These are phyloP conservation scores for Leptoclinus maculatus DNA, from an alignment of 2,797 vertebrate genomes.

Conservation along the genomic window DNA sequence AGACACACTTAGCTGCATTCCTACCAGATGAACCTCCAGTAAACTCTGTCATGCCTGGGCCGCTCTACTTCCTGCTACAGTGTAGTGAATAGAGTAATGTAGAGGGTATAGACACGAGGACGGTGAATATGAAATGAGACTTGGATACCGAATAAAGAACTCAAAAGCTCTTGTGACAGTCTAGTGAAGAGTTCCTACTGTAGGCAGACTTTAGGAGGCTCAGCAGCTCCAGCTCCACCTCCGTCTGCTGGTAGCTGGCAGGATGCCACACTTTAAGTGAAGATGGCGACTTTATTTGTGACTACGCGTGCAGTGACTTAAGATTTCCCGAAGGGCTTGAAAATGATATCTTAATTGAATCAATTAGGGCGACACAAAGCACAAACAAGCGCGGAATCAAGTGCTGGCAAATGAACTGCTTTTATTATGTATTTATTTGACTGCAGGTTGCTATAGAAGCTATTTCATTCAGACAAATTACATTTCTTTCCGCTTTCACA, in stretches of 20 bases:
- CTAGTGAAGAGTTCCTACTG: slow-evolving; percentile 7
- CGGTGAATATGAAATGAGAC: slow-evolving; percentile 13
- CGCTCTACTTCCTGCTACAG: neutral
- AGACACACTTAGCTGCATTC: neutral
- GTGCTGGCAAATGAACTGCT: slow-evolving; percentile 24
- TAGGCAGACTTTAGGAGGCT: slow-evolving; percentile 24
- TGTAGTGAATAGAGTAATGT: neutral
- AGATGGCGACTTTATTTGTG: slow-evolving; percentile 49
- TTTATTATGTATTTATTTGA: neutral
- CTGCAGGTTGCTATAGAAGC: slow-evolving; percentile 6
- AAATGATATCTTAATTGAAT: slow-evolving; percentile 70
- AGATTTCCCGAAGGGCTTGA: slow-evolving; percentile 36
- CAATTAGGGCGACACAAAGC: slow-evolving; percentile 48
- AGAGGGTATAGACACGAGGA: neutral
- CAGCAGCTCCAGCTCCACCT: slow-evolving; percentile 44
- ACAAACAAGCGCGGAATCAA: slow-evolving; percentile 45
- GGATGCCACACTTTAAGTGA: slow-evolving; percentile 40
- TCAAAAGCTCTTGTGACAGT: slow-evolving; percentile 22
- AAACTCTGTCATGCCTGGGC: neutral
- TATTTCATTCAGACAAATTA: slow-evolving; percentile 24
- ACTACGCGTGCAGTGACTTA: slow-evolving; percentile 17
- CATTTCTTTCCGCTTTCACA: slow-evolving; percentile 18
- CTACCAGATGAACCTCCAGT: neutral
- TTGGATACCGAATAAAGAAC: neutral
- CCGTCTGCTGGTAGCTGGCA: slow-evolving; percentile 48